Evolutionary conservation across 2,113 vertebrate genomes (phyloP).

Genomic region (Acrocephalus arundinaceus): DNA sequence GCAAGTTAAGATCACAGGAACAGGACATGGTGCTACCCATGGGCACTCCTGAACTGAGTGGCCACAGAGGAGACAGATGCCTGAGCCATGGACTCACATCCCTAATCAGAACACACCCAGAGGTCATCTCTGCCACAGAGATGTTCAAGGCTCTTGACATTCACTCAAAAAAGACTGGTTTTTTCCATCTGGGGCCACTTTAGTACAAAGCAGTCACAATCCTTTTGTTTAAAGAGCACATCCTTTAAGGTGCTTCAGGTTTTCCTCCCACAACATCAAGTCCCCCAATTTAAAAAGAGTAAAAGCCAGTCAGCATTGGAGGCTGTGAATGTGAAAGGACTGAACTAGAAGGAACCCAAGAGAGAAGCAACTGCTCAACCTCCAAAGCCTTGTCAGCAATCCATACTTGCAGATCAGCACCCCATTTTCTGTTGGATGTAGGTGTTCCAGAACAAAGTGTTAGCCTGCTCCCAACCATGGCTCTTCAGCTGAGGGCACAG

Average conservation of each 20-base stretch:
- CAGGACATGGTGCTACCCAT: neutral
- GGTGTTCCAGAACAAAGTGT: neutral
- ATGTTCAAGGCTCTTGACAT: neutral
- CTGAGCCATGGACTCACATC: neutral
- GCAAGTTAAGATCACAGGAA: neutral
- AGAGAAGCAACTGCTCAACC: neutral
- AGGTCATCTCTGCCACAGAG: neutral
- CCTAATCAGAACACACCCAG: neutral
- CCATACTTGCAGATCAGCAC: neutral
- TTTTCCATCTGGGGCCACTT: neutral
- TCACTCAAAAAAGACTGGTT: neutral
- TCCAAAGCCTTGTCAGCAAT: neutral
- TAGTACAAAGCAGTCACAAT: neutral
- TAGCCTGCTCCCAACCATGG: neutral
- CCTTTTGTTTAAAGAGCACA: neutral
- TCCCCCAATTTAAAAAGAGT: neutral
- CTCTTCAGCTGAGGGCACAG: neutral
- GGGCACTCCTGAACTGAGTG: neutral
- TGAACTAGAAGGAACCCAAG: neutral
- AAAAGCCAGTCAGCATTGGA: neutral
- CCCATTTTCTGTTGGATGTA: fast-evolving
- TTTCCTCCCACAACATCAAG: neutral
- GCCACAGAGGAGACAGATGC: neutral
- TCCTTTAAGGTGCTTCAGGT: neutral
- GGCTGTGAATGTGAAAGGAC: neutral